These are phyloP conservation scores for Acleris emargana DNA, from an alignment of 2,888 invertebrate genomes.

Conservation along the genomic window DNA sequence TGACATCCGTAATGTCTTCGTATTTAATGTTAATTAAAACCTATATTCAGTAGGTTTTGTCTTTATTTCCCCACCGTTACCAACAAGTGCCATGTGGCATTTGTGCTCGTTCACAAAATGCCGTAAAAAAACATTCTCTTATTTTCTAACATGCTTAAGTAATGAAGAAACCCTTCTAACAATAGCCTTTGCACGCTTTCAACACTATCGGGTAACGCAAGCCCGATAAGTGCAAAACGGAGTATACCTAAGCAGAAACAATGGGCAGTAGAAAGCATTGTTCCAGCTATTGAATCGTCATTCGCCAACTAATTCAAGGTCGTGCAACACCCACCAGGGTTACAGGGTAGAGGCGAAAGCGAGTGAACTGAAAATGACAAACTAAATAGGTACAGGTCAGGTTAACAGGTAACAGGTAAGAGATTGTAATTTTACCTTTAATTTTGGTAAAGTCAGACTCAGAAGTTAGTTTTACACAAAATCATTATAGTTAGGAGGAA, in stretches of 20 bases:
- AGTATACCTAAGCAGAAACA: conserved; percentile 34
- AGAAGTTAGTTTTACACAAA: too few species aligned
- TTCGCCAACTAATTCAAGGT: conserved; percentile 33
- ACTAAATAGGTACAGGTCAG: too few species aligned
- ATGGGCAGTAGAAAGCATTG: conserved; percentile 36
- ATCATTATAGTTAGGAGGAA: too few species aligned
- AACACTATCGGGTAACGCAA: conserved; percentile 23
- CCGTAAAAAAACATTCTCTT: not conserved
- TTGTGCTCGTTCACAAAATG: too few species aligned
- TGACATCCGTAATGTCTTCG: too few species aligned
- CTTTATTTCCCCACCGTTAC: too few species aligned
- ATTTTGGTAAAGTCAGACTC: too few species aligned
- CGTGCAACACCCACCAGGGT: conserved; percentile 25
- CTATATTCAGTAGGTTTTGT: too few species aligned
- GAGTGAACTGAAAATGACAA: not conserved
- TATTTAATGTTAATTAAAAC: too few species aligned
- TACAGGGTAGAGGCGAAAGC: conserved; percentile 1
- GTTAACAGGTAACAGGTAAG: too few species aligned
- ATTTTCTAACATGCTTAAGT: conserved; percentile 4
- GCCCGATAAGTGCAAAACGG: conserved; percentile 33
- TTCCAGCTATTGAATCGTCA: conserved; percentile 34
- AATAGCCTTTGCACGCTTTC: conserved; percentile 29
- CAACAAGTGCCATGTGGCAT: too few species aligned
- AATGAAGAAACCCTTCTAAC: conserved; percentile 28
- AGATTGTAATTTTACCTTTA: too few species aligned